Evolutionary conservation across 2,888 invertebrate genomes (phyloP).

Genomic region (Orthosia incerta): DNA sequence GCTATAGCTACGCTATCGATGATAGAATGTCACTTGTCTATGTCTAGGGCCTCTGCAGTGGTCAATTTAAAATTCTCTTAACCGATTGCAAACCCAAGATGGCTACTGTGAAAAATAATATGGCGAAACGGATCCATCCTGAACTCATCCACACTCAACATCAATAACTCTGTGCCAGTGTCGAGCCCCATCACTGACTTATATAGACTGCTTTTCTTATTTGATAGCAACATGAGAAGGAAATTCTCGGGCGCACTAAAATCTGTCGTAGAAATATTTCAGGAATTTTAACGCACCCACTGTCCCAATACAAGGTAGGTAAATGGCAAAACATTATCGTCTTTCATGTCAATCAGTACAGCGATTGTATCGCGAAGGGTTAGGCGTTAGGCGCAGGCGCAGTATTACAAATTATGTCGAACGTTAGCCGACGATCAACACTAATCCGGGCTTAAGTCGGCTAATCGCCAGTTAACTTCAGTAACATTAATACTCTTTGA

Average conservation of each 20-base stretch:
- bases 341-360: constrained; percentile 37
- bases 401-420: constrained; percentile 7
- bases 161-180: no score
- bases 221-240: no score
- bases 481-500: not conserved
- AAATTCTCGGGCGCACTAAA: not conserved
- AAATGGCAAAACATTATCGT: constrained; percentile 39
- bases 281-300: constrained; percentile 21
- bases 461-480: constrained; percentile 30
- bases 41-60: no score
- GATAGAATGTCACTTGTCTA: no score
- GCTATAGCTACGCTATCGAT: no score
- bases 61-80: no score
- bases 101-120: no score
- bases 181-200: no score
- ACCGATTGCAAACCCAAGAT: no score
- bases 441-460: constrained; percentile 38
- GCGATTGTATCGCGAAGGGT: constrained; percentile 21
- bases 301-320: constrained; percentile 3
- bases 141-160: no score
- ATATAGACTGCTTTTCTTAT: not conserved
- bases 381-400: not conserved
- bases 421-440: constrained; percentile 30
- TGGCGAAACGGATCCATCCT: no score
- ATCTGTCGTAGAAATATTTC: constrained; percentile 21